A percentile compares a stretch with the other conserved stretches of the same genome.
phyloP scores from a whole-genome alignment of 1,140 invertebrate genomes.

The Liolophura sinensis region DNA sequence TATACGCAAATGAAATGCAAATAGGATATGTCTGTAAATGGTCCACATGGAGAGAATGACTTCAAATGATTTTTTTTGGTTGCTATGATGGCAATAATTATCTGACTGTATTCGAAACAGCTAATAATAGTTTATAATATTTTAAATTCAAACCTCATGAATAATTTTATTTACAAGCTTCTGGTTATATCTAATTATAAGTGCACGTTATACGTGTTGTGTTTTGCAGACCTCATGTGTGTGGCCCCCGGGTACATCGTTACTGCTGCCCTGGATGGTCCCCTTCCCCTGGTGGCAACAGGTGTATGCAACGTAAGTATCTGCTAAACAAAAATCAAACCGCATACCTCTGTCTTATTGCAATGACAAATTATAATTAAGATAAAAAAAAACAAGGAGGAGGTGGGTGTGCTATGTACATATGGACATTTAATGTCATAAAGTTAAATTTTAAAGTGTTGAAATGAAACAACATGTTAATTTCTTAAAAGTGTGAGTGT shows the following conservation, averaged over 20 bases:
- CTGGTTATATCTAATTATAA: too few relatives aligned
- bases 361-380: neutral
- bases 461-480: neutral
- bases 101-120: too few relatives aligned
- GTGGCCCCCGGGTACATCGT: slow-evolving; percentile 42
- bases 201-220: too few relatives aligned
- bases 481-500: neutral
- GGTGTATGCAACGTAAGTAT: slow-evolving; percentile 84
- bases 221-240: too few relatives aligned
- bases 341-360: neutral
- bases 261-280: slow-evolving; percentile 85
- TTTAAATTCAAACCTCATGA: too few relatives aligned
- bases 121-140: too few relatives aligned
- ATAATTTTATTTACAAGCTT: too few relatives aligned
- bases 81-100: too few relatives aligned
- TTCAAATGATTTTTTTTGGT: too few relatives aligned
- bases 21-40: too few relatives aligned
- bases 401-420: neutral
- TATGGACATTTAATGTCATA: neutral
- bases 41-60: too few relatives aligned
- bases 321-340: neutral
- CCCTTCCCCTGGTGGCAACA: slow-evolving; percentile 69
- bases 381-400: neutral
- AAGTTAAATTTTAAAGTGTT: neutral
- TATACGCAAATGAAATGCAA: too few relatives aligned